Evolutionary conservation across 2,888 invertebrate species (phyloP), one percentile per base, ranked within the genome.

Genomic region (Stenurella melanura): DNA sequence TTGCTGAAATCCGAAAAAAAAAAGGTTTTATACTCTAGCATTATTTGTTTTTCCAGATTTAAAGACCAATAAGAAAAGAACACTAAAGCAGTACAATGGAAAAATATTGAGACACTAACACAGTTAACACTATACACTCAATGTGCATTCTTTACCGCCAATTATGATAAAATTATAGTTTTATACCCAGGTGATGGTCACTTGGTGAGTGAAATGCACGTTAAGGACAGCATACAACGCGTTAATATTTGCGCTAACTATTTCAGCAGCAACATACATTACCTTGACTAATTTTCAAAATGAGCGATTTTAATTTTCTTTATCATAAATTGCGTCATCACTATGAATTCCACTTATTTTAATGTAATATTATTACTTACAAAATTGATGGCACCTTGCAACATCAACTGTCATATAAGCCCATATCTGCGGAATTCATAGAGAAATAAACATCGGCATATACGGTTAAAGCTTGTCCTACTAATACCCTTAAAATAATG

Each of bases 401-500:
- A 26, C 26, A 26, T 26, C 26, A 26, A 26, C 2, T 26, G 4
- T 26, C 6, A 6, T 26, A n/a, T n/a, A n/a, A n/a, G n/a, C n/a
- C n/a, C n/a, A n/a, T n/a, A n/a, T 38, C 38, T 38, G 38, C 26
- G 38, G 9, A 11, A 38, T 38, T 38, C 38, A 38, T 38, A 38
- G 38, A 38, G 10, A 38, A 38, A 38, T 12, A 58, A 18, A 58
- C 17, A 19, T 6, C 4, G 57, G n/a, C 9, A 21, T n/a, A 26
- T 21, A 38, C 6, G 1, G 38, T 38, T 10, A 38, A 38, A 38
- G 11, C 12, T 42, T 6, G 50, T 50, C n/a, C 50, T 34, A 34
- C 18, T n/a, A 64, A 64, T 70, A 60, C n/a, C 19, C 34, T 50
- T n/a, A 56, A 50, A 64, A 30, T 54, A 30, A 54, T 50, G 10